Evolutionary conservation across 2,797 vertebrate genomes (phyloP), one percentile per base, ranked within the genome.

Genomic region (Pseudopleuronectes americanus): DNA sequence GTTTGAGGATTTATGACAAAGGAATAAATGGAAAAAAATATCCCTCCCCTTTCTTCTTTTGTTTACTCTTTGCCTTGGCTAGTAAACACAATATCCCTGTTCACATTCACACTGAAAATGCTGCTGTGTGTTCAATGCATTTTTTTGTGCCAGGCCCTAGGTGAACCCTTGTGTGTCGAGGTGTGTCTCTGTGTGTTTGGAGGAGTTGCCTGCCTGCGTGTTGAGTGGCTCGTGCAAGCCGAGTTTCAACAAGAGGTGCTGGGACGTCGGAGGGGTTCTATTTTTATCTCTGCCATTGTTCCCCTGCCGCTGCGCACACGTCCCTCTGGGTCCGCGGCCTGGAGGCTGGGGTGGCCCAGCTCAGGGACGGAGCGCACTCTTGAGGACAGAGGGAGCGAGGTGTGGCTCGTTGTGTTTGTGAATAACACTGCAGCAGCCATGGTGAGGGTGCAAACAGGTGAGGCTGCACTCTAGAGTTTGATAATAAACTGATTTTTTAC

Each of bases 261-360:
- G 49, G 70, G 71, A 81, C 77, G 71, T 74, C 72, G 76, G 60
- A 58, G 82, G 54, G 24, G 33, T 54, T 87, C 89, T 92, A 92
- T 90, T 91, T 92, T 83, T 91, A 92, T 81, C 78, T 56, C 52
- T 43, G 62, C 78, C 81, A 90, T 87, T 89, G 89, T 92, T 90
- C 81, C 74, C 66, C 54, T 78, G 80, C 57, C 68, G 62, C 63
- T 64, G 55, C 22, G 38, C 73, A 63, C 2, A n/a, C 56, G 16
- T 63, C 73, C 84, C 84, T 75, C 41, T 41, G 74, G 79, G 77
- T 49, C 71, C 3, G n/a, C 77, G 65, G 80, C 76, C 62, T 62
- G 26, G 38, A 66, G 78, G 62, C 74, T 19, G 48, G 19, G 70
- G 59, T 55, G 79, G 74, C 74, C 72, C 45, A 2, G 43, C 79